A percentile compares a stretch with the other conserved stretches of the same genome.
Conservation (phyloP, 2,797 vertebrate species). For the Astyanax mexicanus region DNA sequence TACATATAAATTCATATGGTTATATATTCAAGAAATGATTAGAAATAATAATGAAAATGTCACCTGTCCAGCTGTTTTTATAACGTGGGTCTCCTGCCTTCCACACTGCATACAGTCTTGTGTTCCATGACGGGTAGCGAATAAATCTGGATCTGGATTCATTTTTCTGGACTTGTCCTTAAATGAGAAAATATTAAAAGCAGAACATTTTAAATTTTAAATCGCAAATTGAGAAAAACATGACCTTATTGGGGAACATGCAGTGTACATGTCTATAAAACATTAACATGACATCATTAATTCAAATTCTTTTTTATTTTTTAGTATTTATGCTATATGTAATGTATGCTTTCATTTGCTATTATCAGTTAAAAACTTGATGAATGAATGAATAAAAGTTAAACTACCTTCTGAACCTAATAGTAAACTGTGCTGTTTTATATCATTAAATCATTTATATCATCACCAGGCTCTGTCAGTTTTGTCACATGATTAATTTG, state of each 20-base stretch:
- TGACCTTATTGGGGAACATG: not conserved
- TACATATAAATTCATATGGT: not conserved
- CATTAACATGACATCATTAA: no score
- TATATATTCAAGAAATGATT: not conserved
- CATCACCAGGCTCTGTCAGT: no score
- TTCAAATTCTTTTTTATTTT: no score
- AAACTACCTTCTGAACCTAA: no score
- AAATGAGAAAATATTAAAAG: not conserved
- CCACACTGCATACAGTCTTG: slow-evolving; percentile 85
- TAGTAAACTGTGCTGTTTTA: no score
- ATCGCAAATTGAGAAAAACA: not conserved
- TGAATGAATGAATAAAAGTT: no score
- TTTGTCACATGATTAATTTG: no score
- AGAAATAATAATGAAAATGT: not conserved
- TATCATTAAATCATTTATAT: no score
- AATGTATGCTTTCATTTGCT: no score
- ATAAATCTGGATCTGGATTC: slow-evolving; percentile 76
- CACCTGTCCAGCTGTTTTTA: slow-evolving; percentile 88
- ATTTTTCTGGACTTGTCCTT: slow-evolving; percentile 60
- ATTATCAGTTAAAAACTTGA: no score
- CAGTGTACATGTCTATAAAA: no score
- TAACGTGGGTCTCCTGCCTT: slow-evolving; percentile 74
- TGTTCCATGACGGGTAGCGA: slow-evolving; percentile 83
- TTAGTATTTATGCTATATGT: no score
- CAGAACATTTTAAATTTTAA: not conserved